A percentile compares a stretch with the other conserved stretches of the same genome.
These are phyloP conservation scores for Mus spicilegus DNA, from an alignment of 2,113 vertebrate species.

Conservation along the genomic window DNA sequence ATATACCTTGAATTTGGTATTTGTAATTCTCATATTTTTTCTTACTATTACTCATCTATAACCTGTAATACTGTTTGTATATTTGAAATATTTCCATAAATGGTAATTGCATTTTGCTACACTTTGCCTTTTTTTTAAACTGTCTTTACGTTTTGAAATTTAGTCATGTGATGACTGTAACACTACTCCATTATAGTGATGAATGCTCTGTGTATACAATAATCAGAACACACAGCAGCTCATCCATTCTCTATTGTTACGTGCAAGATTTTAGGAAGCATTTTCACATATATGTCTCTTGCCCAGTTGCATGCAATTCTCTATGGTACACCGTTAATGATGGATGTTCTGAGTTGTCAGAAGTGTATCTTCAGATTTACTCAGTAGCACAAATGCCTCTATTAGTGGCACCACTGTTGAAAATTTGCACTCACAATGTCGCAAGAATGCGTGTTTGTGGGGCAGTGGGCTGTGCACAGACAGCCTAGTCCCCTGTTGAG, in stretches of 20 bases:
- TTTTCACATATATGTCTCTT: background rate
- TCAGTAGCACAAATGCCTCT: background rate
- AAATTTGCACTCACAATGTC: background rate
- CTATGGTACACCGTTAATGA: background rate
- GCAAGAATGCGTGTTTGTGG: background rate
- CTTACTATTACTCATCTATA: constrained; percentile 12
- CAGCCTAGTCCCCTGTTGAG: too few species aligned
- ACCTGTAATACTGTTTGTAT: background rate
- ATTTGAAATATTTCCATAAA: constrained; percentile 39
- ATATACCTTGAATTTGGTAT: background rate
- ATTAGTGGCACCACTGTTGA: background rate
- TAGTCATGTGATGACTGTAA: background rate
- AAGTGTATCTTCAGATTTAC: constrained; percentile 32
- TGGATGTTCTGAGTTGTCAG: background rate
- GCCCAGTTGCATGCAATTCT: background rate
- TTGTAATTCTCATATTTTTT: constrained; percentile 17
- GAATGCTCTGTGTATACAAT: background rate
- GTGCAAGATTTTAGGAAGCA: background rate
- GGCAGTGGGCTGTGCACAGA: too few species aligned
- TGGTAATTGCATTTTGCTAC: background rate
- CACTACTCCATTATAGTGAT: background rate
- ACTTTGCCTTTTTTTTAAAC: background rate
- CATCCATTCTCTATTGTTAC: background rate
- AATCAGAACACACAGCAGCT: background rate
- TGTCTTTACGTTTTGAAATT: constrained; percentile 31